Evolutionary conservation across 35 echinoderm and acorn worm species (phyloP), one percentile per base, ranked within the genome.

Genomic region (Strongylocentrotus purpuratus): DNA sequence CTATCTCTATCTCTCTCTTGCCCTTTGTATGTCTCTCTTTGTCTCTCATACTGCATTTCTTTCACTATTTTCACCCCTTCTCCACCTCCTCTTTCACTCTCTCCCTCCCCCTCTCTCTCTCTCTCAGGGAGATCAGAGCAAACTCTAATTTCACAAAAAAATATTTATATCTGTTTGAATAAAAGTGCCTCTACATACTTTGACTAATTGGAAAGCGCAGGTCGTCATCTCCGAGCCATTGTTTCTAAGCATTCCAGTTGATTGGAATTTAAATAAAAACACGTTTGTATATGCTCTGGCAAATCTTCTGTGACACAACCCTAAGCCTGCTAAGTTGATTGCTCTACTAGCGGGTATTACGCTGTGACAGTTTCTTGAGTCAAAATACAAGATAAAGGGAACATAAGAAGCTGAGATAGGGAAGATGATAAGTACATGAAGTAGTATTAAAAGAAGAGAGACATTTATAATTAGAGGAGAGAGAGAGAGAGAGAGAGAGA

Each of bases 151-250:
- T 78, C 22, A 5, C 17, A 70, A 18, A 78, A 4, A 22, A 78
- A 78, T 78, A 78, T 78, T 78, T 78, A 78, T 78, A 78, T 78
- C 65, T 78, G 65, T 78, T 59, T 59, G 28, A 78, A 78, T 78
- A 78, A 78, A 78, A 78, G 25, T 22, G 52, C 52, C 11, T 11
- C 61, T 70, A 4, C 4, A 78, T 22, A 78, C 65, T 78, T 78
- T 78, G 22, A 78, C 65, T 78, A 78, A 78, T 78, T 78, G 65
- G 65, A 78, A 78, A 78, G 65, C 65, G 65, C 65, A 78, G n/a
- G 65, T 78, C 65, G 65, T 78, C 65, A 78, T 78, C 65, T 78
- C 65, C 18, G 65, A 78, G 25, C 25, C 65, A 78, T 78, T 78
- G 65, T 28, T 78, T 78, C 65, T 28, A 25, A 22, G 65, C 65